Evolutionary conservation across 2,797 vertebrate species (phyloP).

Genomic region (Brotula barbata): DNA sequence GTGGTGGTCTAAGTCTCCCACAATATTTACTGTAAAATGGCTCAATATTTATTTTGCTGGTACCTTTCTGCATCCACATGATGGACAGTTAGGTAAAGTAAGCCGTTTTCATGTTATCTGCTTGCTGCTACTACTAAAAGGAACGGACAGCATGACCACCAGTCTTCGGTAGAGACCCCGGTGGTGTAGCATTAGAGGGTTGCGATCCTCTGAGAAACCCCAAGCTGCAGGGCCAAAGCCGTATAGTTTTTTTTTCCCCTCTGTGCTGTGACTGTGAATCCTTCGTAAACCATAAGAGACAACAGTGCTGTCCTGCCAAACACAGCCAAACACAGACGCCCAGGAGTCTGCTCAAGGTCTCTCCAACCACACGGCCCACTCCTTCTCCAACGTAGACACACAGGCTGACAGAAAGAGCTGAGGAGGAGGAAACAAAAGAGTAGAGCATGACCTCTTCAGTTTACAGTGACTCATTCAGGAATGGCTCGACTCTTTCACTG

Average conservation of each 20-base stretch:
- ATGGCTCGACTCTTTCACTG: slow-evolving; percentile 44
- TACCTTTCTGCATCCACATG: too few species aligned
- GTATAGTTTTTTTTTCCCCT: slow-evolving; percentile 17
- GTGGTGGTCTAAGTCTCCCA: not conserved
- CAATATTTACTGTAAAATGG: not conserved
- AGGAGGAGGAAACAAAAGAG: slow-evolving; percentile 36
- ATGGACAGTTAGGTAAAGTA: too few species aligned
- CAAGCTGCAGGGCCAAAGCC: slow-evolving; percentile 30
- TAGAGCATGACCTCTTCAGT: slow-evolving; percentile 44
- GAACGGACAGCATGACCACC: slow-evolving; percentile 17
- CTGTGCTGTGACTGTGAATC: slow-evolving; percentile 55
- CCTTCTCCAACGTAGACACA: slow-evolving; percentile 57
- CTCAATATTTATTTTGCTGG: not conserved
- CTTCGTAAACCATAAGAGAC: slow-evolving; percentile 66
- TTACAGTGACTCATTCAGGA: slow-evolving; percentile 34
- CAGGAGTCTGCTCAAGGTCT: slow-evolving; percentile 74
- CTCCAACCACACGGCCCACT: slow-evolving; percentile 65
- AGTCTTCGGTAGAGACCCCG: slow-evolving; percentile 6
- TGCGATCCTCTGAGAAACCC: slow-evolving; percentile 23
- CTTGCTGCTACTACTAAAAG: slow-evolving; percentile 1
- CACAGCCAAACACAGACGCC: slow-evolving; percentile 68
- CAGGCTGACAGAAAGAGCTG: slow-evolving; percentile 29
- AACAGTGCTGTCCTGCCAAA: slow-evolving; percentile 65
- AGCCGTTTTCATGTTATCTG: not conserved
- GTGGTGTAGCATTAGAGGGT: slow-evolving; percentile 1